Base-by-base conservation (phyloP, 2,113 vertebrate genomes). In the Cynopterus brachyotis region DNA sequence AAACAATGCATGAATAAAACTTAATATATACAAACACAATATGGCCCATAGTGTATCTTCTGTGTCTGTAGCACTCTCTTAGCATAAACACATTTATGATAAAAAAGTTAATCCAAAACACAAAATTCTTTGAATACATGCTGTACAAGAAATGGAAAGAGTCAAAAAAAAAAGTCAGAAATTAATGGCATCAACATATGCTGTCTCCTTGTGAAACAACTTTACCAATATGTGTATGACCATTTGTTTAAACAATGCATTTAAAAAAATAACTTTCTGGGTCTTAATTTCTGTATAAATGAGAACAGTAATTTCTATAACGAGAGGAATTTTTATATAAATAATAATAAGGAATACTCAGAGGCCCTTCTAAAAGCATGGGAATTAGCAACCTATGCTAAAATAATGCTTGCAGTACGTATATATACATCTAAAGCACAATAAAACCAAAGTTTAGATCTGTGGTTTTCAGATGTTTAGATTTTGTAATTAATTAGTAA, bases 21-120 rank as follows among this genome's bases (percentile, higher is more conserved):
- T 79, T 76, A 55, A 0, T n/a, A 94, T 45, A 42, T 90, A 87
- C 17, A 87, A 81, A 85, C 1, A 86, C 6, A 91, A 89, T 78
- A 37, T 95, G 60, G 66, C 24, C 66, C n/a, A 79, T 30, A 42
- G n/a, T 83, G 1, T 79, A 89, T 80, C 45, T 81, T 89, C 28
- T 91, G 30, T 64, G 13, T 57, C 75, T 89, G 60, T 24, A 92
- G 35, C n/a, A 96, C 40, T 40, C 60, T 93, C 59, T 94, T 87
- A 28, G 22, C 79, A 78, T 30, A 89, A 82, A 72, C 16, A 37
- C 84, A 91, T 67, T 86, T 92, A 82, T 95, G 47, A 96, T 80
- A 79, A 94, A 94, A 91, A 87, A 40, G 50, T 82, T 87, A 72
- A 78, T 78, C 40, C 26, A 92, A 96, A 88, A 90, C 50, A 19